Base-by-base conservation (phyloP, 2,113 vertebrate species). In the Boulengerochromis microlepis region DNA sequence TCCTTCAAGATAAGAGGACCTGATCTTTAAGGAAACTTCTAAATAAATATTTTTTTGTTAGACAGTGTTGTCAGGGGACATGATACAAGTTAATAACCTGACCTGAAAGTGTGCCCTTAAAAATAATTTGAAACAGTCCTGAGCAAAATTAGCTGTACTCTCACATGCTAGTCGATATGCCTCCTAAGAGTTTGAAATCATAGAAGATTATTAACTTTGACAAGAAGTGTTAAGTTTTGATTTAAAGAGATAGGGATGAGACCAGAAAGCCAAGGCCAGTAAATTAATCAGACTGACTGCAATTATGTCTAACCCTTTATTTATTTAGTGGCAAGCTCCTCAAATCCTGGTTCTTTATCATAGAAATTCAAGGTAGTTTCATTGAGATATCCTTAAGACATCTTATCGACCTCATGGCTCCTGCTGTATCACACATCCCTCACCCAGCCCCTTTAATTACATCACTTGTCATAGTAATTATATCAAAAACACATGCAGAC, bases 401-500 rank as follows among this genome's bases (percentile, higher is more conserved):
- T 4, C 1, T 42, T 6, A 31, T 40, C 10, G 26, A 31, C 29
- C 33, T n/a, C 12, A 19, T 9, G 38, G 10, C 24, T 8, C 13
- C 53, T n/a, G 35, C 50, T 50, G 4, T 3, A 54, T 71, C 54
- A 35, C 11, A 11, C 69, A 13, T 87, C 56, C 71, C 35, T 87
- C 71, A 29, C 18, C 50, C 10, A 10, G 56, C n/a, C 57, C 18
- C 61, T 91, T 61, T 85, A 90, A 91, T 91, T 89, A 82, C 50
- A 91, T 94, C 84, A 52, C 47, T 91, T 91, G 89, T 92, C 90
- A 90, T 64, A 88, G 84, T 92, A 92, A 93, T 94, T 82, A 80
- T 53, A 85, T 92, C 56, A 85, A 82, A 66, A 64, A 69, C 22
- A 31, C 64, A 52, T 80, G 69, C 85, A 84, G 87, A 83, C 91